Evolutionary conservation across 2,888 invertebrate genomes (phyloP).

Genomic region (Nemotelus nigrinus): DNA sequence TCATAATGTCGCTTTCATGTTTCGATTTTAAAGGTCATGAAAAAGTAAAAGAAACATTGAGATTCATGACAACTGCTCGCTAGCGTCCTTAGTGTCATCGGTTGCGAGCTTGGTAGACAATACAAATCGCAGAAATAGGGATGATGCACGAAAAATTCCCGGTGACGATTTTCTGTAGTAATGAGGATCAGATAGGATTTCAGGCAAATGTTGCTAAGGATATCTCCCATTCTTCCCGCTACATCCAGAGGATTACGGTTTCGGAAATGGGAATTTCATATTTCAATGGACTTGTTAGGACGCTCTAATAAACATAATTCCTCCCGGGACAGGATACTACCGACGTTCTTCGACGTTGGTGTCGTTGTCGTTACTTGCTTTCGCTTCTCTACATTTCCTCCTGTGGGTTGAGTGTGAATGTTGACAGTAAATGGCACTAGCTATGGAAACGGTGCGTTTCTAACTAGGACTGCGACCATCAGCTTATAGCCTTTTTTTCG

Average conservation of each 20-base stretch:
- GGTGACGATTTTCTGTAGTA: conserved; percentile 37
- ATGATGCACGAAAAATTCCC: conserved; percentile 4
- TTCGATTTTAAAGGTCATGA: conserved; percentile 33
- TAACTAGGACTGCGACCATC: conserved; percentile 5
- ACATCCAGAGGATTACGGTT: conserved; percentile 24
- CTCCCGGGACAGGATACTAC: conserved; percentile 25
- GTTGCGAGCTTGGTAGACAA: not conserved
- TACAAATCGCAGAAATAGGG: not conserved
- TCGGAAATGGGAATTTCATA: conserved; percentile 43
- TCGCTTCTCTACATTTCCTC: conserved; percentile 3
- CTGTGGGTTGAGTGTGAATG: conserved; percentile 5
- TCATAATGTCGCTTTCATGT: conserved; percentile 21
- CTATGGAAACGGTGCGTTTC: not conserved
- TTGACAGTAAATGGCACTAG: not conserved
- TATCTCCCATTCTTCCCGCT: not conserved
- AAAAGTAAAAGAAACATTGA: not conserved
- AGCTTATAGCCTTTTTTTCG: conserved; percentile 7
- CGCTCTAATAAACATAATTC: conserved; percentile 44
- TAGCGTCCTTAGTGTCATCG: not conserved
- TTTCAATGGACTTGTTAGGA: conserved; percentile 45
- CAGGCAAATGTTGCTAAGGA: conserved; percentile 25
- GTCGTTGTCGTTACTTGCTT: not conserved
- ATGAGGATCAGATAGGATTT: conserved; percentile 44
- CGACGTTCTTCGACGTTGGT: conserved; percentile 5
- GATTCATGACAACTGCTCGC: not conserved